Conservation (phyloP, 2,113 vertebrate genomes). For the Lycocorax pyrrhopterus region DNA sequence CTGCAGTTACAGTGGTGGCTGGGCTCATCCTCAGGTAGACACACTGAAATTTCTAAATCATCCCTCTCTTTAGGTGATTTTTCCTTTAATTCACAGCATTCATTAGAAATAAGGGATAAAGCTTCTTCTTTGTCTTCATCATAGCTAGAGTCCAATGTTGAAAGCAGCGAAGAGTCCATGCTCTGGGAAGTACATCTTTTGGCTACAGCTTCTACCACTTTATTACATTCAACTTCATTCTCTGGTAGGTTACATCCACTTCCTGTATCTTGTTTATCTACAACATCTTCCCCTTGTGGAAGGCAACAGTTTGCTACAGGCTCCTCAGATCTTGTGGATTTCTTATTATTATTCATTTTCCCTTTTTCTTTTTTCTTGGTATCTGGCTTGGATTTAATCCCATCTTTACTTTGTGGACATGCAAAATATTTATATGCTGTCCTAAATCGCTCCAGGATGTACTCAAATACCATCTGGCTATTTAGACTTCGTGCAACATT, state of each 20-base stretch:
- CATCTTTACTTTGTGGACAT: conserved; percentile 85
- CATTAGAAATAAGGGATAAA: conserved; percentile 47
- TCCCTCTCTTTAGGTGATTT: conserved; percentile 54
- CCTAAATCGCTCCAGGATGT: conserved; percentile 95
- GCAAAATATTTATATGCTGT: conserved; percentile 96
- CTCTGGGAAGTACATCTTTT: conserved; percentile 51
- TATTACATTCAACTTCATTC: conserved; percentile 59
- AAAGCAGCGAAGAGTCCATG: conserved; percentile 32
- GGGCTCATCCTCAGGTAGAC: conserved; percentile 50
- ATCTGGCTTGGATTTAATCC: conserved; percentile 71
- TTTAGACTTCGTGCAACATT: conserved; percentile 97
- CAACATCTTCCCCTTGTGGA: conserved; percentile 51
- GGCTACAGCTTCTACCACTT: conserved; percentile 56
- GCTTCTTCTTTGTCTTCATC: conserved; percentile 57
- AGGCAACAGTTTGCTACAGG: conserved; percentile 62
- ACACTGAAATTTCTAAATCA: conserved; percentile 47
- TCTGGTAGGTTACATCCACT: conserved; percentile 20
- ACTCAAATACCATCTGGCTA: conserved; percentile 99
- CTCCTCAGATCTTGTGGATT: conserved; percentile 63
- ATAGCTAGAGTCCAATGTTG: conserved; percentile 37
- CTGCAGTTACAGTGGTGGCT: conserved; percentile 54
- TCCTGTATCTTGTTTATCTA: conserved; percentile 51
- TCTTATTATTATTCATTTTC: conserved; percentile 71
- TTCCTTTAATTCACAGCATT: conserved; percentile 67
- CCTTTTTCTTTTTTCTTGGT: conserved; percentile 75